phyloP scores from a whole-genome alignment of 2,113 vertebrate genomes.

The Chiloscyllium plagiosum region DNA sequence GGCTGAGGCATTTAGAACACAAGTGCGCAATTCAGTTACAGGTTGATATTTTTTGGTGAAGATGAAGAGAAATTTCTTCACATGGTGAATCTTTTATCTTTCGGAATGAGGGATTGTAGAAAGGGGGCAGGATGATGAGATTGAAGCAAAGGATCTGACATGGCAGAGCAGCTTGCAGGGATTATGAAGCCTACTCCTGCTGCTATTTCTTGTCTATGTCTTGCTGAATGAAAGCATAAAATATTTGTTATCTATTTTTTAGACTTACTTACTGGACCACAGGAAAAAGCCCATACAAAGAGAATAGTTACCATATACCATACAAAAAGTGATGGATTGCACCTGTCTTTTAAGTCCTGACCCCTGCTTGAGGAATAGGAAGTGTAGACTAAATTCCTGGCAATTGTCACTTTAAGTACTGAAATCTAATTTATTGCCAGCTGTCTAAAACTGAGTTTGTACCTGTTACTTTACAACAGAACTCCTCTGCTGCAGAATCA shows the following conservation, averaged over 20 bases:
- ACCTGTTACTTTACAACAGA: neutral
- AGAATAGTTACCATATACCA: neutral
- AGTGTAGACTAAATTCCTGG: neutral
- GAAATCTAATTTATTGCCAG: slow-evolving; percentile 24
- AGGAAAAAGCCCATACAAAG: neutral
- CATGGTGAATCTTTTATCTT: no score
- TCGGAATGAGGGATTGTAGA: no score
- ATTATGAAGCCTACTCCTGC: no score
- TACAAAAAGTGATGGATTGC: neutral
- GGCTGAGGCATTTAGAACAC: no score
- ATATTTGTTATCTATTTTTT: neutral
- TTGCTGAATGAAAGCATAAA: neutral
- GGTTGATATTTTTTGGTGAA: no score
- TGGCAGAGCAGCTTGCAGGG: no score
- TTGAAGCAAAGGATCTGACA: no score
- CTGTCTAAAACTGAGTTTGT: slow-evolving; percentile 6
- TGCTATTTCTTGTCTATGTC: neutral
- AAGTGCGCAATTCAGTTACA: no score
- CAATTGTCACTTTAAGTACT: neutral
- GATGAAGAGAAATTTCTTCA: no score
- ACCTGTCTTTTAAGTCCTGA: neutral
- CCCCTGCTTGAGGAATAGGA: neutral
- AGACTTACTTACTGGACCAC: neutral
- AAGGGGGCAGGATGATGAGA: no score
- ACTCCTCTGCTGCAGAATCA: neutral